Percentiles rank a stretch among this genome's conserved stretches.
phyloP scores from a whole-genome alignment of 2,797 vertebrate species.

The Betta splendens region DNA sequence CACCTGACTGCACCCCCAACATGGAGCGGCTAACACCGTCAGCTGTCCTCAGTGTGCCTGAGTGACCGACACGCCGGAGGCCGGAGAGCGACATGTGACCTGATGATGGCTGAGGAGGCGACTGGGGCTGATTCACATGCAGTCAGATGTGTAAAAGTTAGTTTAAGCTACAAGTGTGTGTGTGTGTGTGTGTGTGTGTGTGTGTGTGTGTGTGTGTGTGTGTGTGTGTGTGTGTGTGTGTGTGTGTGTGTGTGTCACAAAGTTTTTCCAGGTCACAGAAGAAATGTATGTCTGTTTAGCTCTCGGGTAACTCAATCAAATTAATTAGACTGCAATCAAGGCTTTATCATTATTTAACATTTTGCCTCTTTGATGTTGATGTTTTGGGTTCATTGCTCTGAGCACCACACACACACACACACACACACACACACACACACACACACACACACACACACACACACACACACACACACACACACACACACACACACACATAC shows the following conservation, averaged over 20 bases:
- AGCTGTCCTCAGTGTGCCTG: conserved; percentile 39
- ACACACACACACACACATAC: too few species aligned
- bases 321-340: conserved; percentile 74
- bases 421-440: conserved; percentile 25
- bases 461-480: too few species aligned
- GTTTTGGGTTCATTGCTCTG: conserved; percentile 69
- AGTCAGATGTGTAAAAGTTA: too few species aligned
- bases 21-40: conserved; percentile 44
- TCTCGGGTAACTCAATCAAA: conserved; percentile 65
- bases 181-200: too few species aligned
- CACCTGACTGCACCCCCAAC: conserved; percentile 66
- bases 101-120: conserved; percentile 1
- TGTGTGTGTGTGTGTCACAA: conserved; percentile 21
- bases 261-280: conserved; percentile 73
- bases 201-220: too few species aligned
- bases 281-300: conserved; percentile 49
- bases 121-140: too few species aligned
- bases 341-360: conserved; percentile 80
- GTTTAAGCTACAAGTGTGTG: background rate
- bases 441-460: conserved; percentile 15
- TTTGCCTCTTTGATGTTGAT: conserved; percentile 77
- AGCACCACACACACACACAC: conserved; percentile 48
- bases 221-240: background rate
- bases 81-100: background rate
- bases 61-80: conserved; percentile 19